Percentiles rank a stretch among this genome's conserved stretches.
phyloP scores from a whole-genome alignment of 2,797 vertebrate species.

The Hyperoplus immaculatus region DNA sequence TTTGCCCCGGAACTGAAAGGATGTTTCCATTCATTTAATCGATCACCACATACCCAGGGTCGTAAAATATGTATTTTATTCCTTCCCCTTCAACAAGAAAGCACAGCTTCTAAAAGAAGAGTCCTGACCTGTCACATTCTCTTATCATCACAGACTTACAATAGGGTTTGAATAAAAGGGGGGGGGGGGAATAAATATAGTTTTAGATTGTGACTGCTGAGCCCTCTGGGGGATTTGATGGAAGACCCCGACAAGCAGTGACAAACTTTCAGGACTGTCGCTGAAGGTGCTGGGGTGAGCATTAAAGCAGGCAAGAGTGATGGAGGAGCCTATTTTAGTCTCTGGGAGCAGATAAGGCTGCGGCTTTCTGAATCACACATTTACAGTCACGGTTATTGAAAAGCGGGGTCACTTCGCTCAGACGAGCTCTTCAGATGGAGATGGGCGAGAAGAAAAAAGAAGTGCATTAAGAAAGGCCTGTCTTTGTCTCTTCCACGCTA shows the following conservation, averaged over 20 bases:
- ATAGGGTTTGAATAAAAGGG: conserved; percentile 51
- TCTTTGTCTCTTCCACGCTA: conserved; percentile 57
- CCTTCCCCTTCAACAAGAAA: conserved; percentile 46
- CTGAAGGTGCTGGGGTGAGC: conserved; percentile 63
- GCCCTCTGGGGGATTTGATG: conserved; percentile 69
- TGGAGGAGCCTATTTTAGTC: conserved; percentile 64
- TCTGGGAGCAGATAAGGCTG: conserved; percentile 64
- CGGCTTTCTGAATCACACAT: conserved; percentile 71
- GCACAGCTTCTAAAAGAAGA: conserved; percentile 45
- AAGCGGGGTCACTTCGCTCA: conserved; percentile 72
- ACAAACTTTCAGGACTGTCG: conserved; percentile 69
- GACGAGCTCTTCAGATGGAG: conserved; percentile 60
- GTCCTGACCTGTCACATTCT: conserved; percentile 52
- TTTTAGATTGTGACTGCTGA: conserved; percentile 62
- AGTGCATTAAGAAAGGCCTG: conserved; percentile 52
- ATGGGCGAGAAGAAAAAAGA: conserved; percentile 55
- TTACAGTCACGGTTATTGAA: conserved; percentile 70
- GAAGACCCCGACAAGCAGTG: conserved; percentile 70
- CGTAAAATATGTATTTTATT: conserved; percentile 49
- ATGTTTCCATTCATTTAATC: conserved; percentile 34
- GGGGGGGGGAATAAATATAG: conserved; percentile 51
- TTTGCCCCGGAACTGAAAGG: conserved; percentile 10
- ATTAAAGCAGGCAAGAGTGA: conserved; percentile 62
- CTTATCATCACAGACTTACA: conserved; percentile 66
- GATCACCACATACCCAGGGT: conserved; percentile 31